Base-by-base conservation (phyloP, 2,797 vertebrate genomes). In the Geotrypetes seraphini region DNA sequence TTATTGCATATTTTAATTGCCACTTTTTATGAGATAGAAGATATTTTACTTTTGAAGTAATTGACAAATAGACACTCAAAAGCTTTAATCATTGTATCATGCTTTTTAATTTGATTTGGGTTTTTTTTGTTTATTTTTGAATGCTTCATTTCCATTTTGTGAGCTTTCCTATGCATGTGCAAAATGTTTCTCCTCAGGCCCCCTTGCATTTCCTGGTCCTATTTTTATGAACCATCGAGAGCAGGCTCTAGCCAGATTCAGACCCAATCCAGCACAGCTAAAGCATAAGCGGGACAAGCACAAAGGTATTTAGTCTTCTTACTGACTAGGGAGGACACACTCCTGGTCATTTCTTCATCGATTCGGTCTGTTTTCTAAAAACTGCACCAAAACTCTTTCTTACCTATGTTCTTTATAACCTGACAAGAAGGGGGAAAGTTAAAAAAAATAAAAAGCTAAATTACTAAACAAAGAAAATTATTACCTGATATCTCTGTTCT, bases 201-300 rank as follows among this genome's bases (percentile, higher is more conserved):
- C 92, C 83, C 80, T 95, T 94, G 90, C 94, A 90, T 93, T 92
- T 84, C 90, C 95, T 70, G 92, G 91, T 78, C 90, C 91, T 87
- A 89, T 94, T 88, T 94, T 97, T 88, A 92, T 96, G 91, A 96
- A 92, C 82, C 91, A 97, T 69, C 92, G 91, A 86, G 93, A 96
- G 84, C 95, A 98, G 88, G 88, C 91, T 81, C 88, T 97, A 95
- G 95, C 92, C 92, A 96, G 92, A 91, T 84, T 97, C 90, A 97
- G 92, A 92, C 84, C 91, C 89, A 90, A 92, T 90, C 91, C 93
- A 86, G 85, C 89, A 84, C 81, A 84, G 54, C 87, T 93, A 89
- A 98, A 94, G 90, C 88, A 91, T 91, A 96, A 96, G 72, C 90
- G 90, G 93, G 91, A 97, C 89, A 97, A 93, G 90, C 90, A 90